These are phyloP conservation scores for Sebastes fasciatus DNA, from an alignment of 2,113 vertebrate genomes.

Conservation along the genomic window DNA sequence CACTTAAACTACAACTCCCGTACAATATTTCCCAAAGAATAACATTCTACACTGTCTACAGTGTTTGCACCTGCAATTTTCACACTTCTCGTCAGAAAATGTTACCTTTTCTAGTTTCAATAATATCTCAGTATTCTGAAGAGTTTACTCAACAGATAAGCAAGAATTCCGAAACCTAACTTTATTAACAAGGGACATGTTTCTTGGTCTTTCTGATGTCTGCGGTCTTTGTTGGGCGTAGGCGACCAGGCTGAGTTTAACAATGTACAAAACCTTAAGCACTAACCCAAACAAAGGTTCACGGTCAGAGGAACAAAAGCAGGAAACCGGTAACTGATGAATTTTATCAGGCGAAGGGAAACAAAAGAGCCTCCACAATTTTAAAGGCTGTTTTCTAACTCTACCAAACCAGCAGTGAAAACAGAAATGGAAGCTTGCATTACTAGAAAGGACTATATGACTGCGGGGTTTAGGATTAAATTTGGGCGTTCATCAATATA, in stretches of 20 bases:
- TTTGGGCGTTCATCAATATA: background rate
- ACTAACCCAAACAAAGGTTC: conserved; percentile 48
- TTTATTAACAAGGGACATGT: conserved; percentile 15
- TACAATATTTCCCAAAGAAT: background rate
- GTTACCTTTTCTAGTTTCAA: background rate
- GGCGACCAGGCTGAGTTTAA: conserved; percentile 28
- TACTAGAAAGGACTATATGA: background rate
- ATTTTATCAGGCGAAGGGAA: conserved; percentile 53
- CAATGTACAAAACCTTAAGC: conserved; percentile 42
- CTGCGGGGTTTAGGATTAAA: conserved; percentile 34
- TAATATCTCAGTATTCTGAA: background rate
- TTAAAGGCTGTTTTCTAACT: conserved; percentile 41
- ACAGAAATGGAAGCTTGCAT: conserved; percentile 16
- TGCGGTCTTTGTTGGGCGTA: conserved; percentile 28
- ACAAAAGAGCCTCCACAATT: conserved; percentile 20
- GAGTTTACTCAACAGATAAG: background rate
- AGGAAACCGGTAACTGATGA: conserved; percentile 57
- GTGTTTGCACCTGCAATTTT: background rate
- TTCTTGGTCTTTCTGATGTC: conserved; percentile 1
- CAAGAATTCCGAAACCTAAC: background rate
- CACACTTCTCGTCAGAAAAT: background rate
- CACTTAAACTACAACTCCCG: background rate
- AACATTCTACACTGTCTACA: background rate
- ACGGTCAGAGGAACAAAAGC: conserved; percentile 68
- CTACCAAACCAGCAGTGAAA: conserved; percentile 27